These are phyloP conservation scores for Helicolenus hilgendorfi DNA, from an alignment of 2,797 vertebrate species.

Conservation along the genomic window DNA sequence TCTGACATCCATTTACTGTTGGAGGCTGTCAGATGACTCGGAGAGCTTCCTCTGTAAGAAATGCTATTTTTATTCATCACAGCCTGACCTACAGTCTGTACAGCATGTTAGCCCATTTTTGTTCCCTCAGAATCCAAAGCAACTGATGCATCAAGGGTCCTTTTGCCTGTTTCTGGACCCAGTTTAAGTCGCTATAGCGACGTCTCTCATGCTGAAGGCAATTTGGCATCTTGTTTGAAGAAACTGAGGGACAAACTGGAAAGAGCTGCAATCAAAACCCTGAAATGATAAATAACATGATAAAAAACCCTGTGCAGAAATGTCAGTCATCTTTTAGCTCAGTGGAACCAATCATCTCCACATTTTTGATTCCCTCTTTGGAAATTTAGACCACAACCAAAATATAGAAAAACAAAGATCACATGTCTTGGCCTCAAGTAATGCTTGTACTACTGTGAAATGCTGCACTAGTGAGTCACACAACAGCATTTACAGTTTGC, in stretches of 20 bases:
- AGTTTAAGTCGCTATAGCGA: constrained; percentile 22
- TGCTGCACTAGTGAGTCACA: constrained; percentile 20
- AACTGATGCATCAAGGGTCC: neutral
- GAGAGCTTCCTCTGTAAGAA: constrained; percentile 55
- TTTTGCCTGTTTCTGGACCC: constrained; percentile 11
- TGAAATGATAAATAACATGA: neutral
- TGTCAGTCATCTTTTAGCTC: neutral
- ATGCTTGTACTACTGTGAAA: constrained; percentile 13
- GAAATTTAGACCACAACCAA: constrained; percentile 15
- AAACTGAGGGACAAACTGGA: neutral
- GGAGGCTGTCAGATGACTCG: constrained; percentile 68
- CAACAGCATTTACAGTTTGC: constrained; percentile 10
- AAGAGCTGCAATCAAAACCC: neutral
- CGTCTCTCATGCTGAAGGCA: constrained; percentile 1
- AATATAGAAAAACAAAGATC: constrained; percentile 18
- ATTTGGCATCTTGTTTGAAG: constrained; percentile 30
- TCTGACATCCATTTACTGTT: constrained; percentile 60
- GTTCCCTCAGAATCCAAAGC: constrained; percentile 3
- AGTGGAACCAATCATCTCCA: neutral
- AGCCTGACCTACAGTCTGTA: constrained; percentile 59
- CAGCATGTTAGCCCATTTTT: constrained; percentile 45
- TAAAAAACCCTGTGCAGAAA: neutral
- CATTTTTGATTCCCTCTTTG: neutral
- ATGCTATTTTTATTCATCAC: constrained; percentile 78
- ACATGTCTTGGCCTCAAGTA: constrained; percentile 34